phyloP scores from a whole-genome alignment of 92 coral and sea anemone genomes.

The Bergia sp. region DNA sequence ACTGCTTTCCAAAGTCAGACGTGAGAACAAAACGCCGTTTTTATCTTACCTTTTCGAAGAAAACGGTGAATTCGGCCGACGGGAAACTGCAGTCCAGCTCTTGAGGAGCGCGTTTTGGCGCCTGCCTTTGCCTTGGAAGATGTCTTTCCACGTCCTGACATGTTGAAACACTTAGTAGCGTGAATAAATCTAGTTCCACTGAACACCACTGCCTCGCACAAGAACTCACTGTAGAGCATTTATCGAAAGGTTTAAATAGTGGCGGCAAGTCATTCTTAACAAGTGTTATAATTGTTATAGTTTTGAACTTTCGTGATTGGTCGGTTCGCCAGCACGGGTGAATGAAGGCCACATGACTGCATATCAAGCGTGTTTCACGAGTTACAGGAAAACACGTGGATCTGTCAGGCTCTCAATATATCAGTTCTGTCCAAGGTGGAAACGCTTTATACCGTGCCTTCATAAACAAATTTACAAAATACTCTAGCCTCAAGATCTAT shows the following conservation, averaged over 20 bases:
- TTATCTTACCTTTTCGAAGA: slow-evolving; percentile 68
- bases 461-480: not conserved
- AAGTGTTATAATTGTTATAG: not conserved
- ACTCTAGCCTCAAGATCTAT: too few species aligned
- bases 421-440: not conserved
- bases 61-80: slow-evolving; percentile 73
- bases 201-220: not conserved
- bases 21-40: not conserved
- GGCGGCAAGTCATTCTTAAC: not conserved
- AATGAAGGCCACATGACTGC: not conserved
- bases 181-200: not conserved
- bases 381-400: not conserved
- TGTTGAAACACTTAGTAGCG: slow-evolving; percentile 9
- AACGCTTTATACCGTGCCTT: not conserved
- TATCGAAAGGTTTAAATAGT: slow-evolving; percentile 6
- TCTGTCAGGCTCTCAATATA: not conserved
- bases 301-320: slow-evolving; percentile 15
- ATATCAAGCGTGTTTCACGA: not conserved
- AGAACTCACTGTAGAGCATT: slow-evolving; percentile 1
- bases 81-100: slow-evolving; percentile 73
- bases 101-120: slow-evolving; percentile 52
- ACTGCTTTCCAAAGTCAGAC: not conserved
- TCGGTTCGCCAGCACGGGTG: not conserved
- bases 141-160: slow-evolving; percentile 75
- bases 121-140: slow-evolving; percentile 41